These are phyloP conservation scores for Meleagris gallopavo DNA, from an alignment of 2,113 vertebrate genomes.

Conservation along the genomic window DNA sequence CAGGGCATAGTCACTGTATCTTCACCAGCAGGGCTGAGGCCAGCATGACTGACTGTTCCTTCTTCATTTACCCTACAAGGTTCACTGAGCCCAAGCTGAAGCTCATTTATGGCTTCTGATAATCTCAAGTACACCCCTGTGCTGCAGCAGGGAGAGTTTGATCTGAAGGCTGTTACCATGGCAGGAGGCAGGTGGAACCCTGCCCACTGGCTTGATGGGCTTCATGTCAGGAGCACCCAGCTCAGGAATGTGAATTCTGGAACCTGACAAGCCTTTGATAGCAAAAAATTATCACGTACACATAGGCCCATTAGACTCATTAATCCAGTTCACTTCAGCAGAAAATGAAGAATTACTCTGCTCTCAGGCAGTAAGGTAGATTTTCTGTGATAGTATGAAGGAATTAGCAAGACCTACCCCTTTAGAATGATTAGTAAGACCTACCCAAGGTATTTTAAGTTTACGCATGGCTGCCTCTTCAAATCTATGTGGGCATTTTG, in stretches of 20 bases:
- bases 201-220: neutral
- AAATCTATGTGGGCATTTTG: neutral
- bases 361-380: neutral
- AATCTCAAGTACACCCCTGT: neutral
- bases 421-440: conserved; percentile 43
- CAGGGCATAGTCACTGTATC: neutral
- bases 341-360: neutral
- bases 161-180: neutral
- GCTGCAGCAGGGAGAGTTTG: neutral
- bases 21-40: neutral
- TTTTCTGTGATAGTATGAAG: neutral
- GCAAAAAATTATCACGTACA: neutral
- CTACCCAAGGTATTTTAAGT: neutral
- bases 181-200: accelerated
- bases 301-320: neutral
- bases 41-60: neutral
- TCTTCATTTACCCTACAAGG: neutral
- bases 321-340: neutral
- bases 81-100: neutral
- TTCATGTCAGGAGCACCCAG: neutral
- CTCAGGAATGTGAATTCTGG: neutral
- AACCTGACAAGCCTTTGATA: neutral
- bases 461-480: neutral
- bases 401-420: neutral
- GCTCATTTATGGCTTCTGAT: neutral